Base-by-base conservation (phyloP, 1,140 invertebrate genomes). In the Drosophila lacertosa region DNA sequence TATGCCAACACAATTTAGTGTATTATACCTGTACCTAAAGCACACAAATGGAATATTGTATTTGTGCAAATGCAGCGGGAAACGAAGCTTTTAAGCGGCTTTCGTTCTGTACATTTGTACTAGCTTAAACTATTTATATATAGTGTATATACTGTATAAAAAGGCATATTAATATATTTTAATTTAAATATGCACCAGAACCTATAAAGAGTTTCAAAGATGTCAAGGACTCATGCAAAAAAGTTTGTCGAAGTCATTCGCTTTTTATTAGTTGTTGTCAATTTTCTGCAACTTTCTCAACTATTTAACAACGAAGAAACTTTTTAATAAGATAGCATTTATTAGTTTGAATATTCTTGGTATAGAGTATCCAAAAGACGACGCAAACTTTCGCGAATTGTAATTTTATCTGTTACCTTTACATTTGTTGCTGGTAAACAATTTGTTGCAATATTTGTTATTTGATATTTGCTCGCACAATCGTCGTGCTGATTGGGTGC, bases 371-470 rank as follows among this genome's bases (percentile, higher is more conserved):
- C 20, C 29, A 1, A 26, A 51, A 51, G 57, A 60, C 45, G 20
- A 13, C 7, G 3, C 26, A 9, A 26, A 11, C 11, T 18, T 3
- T 20, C 6, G 20, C 2, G 42, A 11, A 24, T 24, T 22, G 11
- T 0, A 4, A 18, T 7, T 26, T 44, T 13, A 29, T 29, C 37
- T 51, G 45, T 55, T 72, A 54, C 50, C 54, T 22, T 59, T 33
- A 15, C 9, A 11, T 32, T 33, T 47, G 24, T 22, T 35, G 22
- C 32, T 15, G 50, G 35, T 58, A 73, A 78, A 78, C 70, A 65
- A 80, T 84, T 69, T 80, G 59, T 59, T 76, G 67, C 76, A 68
- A 76, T 73, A 77, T 86, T 86, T 86, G 80, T n/a, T n/a, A 84
- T 84, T 80, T 69, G 50, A 24, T 81, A 62, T 84, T 77, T 84